Evolutionary conservation across 2,888 invertebrate species (phyloP).

Genomic region (Globia sparganii): DNA sequence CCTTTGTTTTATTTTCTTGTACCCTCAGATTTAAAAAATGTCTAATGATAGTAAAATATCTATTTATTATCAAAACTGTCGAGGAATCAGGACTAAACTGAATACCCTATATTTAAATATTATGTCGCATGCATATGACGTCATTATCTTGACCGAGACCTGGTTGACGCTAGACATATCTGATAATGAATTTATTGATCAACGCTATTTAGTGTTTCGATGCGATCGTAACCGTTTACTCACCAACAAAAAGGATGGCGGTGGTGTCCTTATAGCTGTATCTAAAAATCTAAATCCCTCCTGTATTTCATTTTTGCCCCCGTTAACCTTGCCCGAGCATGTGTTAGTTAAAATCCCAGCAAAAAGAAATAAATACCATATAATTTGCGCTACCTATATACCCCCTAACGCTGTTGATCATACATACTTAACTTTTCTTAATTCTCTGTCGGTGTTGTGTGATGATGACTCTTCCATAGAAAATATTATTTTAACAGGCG

Average conservation of each 20-base stretch:
- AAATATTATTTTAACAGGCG: not conserved
- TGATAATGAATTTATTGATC: slow-evolving; percentile 19
- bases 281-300: not conserved
- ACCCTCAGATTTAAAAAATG: too few species aligned
- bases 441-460: not conserved
- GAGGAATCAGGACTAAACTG: slow-evolving; percentile 22
- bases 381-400: slow-evolving; percentile 12
- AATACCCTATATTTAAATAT: slow-evolving; percentile 19
- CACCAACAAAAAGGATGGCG: not conserved
- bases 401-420: not conserved
- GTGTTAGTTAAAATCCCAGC: not conserved
- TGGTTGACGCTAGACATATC: slow-evolving; percentile 14
- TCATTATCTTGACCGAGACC: slow-evolving; percentile 13
- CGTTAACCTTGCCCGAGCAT: slow-evolving; percentile 7
- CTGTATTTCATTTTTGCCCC: not conserved
- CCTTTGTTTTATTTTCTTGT: too few species aligned
- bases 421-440: not conserved
- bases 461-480: not conserved
- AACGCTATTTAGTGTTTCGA: slow-evolving; percentile 17
- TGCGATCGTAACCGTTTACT: slow-evolving; percentile 1
- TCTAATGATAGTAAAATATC: too few species aligned
- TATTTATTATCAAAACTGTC: too few species aligned
- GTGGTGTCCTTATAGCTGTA: slow-evolving; percentile 5
- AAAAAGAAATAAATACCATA: not conserved
- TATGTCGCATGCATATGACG: slow-evolving; percentile 9